Percentiles rank a stretch among this genome's conserved stretches.
Conservation (phyloP, 2,888 invertebrate species). For the Hoplodrina blanda region DNA sequence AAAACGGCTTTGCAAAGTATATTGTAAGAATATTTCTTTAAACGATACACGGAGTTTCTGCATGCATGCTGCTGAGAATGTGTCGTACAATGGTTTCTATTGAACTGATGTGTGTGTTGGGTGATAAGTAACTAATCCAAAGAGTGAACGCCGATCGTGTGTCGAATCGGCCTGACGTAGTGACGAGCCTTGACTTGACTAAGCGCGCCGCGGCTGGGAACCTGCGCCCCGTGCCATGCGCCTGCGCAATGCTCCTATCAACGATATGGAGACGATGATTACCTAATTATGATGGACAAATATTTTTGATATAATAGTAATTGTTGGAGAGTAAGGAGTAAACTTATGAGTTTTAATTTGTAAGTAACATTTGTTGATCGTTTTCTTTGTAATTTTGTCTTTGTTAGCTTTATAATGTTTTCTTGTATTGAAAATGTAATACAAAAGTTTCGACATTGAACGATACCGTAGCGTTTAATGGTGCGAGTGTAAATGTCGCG, state of each 20-base stretch:
- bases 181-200: constrained; percentile 72
- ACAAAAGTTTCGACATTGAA: constrained; percentile 77
- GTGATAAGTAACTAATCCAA: constrained; percentile 83
- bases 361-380: constrained; percentile 90
- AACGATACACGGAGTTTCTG: constrained; percentile 75
- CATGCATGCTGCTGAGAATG: constrained; percentile 73
- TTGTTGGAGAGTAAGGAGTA: constrained; percentile 86
- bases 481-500: constrained; percentile 75
- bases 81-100: constrained; percentile 72
- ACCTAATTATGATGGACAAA: constrained; percentile 74
- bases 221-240: constrained; percentile 9
- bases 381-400: constrained; percentile 89
- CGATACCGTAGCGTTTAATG: constrained; percentile 80
- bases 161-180: constrained; percentile 69
- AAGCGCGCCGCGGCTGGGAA: constrained; percentile 50
- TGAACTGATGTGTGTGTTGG: constrained; percentile 73
- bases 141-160: constrained; percentile 75
- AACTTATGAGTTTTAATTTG: constrained; percentile 88
- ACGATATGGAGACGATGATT: constrained; percentile 69
- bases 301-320: constrained; percentile 88
- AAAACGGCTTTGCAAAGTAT: constrained; percentile 78
- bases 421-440: constrained; percentile 81
- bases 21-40: constrained; percentile 76
- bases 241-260: constrained; percentile 49
- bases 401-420: constrained; percentile 89